A percentile compares a stretch with the other conserved stretches of the same genome.
Conservation (phyloP, 2,888 invertebrate genomes). For the Ornithoptera alexandrae region DNA sequence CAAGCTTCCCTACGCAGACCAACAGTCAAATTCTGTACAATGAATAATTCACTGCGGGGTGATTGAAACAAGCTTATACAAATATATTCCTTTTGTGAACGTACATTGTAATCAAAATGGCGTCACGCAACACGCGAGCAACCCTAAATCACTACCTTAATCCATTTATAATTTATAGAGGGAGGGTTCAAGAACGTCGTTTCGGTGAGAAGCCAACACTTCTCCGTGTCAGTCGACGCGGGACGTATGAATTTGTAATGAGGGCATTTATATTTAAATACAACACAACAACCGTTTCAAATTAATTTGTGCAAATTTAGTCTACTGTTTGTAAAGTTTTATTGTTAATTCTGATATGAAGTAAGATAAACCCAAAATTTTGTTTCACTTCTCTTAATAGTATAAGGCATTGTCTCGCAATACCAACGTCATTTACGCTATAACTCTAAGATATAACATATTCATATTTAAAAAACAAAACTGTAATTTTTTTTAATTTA, state of each 20-base stretch:
- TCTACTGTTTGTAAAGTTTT: background rate
- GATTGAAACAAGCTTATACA: background rate
- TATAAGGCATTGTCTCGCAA: too few relatives aligned
- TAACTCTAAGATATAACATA: too few relatives aligned
- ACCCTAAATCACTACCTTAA: conserved; percentile 29
- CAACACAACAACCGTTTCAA: conserved; percentile 13
- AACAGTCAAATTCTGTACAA: conserved; percentile 16
- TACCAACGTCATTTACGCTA: too few relatives aligned
- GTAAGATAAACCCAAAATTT: too few relatives aligned
- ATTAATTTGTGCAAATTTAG: conserved; percentile 11
- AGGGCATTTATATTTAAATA: conserved; percentile 12
- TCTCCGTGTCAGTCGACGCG: conserved; percentile 21
- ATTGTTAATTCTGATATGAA: too few relatives aligned
- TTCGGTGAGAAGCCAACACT: conserved; percentile 24
- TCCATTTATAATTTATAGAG: conserved; percentile 30
- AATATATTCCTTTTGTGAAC: conserved; percentile 18
- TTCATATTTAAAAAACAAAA: too few relatives aligned
- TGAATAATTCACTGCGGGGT: conserved; percentile 17
- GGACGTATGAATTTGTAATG: conserved; percentile 24
- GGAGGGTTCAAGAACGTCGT: conserved; percentile 21
- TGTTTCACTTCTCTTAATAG: too few relatives aligned
- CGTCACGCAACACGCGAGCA: conserved; percentile 1
- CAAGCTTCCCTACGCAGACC: conserved; percentile 10
- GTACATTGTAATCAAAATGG: conserved; percentile 20
- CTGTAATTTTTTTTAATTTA: too few relatives aligned